Evolutionary conservation across 2,888 invertebrate species (phyloP).

Genomic region (Clivina fossor): DNA sequence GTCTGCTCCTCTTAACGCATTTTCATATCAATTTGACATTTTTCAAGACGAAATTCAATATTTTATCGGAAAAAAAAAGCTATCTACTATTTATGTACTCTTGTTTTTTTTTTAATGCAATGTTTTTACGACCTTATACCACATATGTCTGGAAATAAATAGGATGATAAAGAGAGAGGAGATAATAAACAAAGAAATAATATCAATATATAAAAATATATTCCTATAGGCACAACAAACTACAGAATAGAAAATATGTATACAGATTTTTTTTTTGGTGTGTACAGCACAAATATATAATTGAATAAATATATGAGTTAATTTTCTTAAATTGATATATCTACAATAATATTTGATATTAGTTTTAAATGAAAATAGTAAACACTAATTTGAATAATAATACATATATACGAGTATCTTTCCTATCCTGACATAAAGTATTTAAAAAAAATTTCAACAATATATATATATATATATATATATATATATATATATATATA

Average conservation of each 20-base stretch:
- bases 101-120: too few relatives aligned
- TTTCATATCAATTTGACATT: too few relatives aligned
- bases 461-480: too few relatives aligned
- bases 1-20: too few relatives aligned
- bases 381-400: neutral
- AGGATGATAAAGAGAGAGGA: too few relatives aligned
- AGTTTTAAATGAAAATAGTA: too few relatives aligned
- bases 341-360: neutral
- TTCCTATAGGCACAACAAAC: slow-evolving; percentile 23
- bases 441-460: slow-evolving; percentile 1
- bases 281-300: neutral
- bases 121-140: too few relatives aligned
- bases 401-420: neutral
- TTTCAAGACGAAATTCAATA: too few relatives aligned
- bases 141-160: too few relatives aligned
- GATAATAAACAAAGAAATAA: too few relatives aligned
- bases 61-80: too few relatives aligned
- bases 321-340: neutral
- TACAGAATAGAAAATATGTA: slow-evolving; percentile 5
- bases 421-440: neutral
- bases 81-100: too few relatives aligned
- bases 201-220: neutral
- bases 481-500: neutral
- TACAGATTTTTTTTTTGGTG: neutral
- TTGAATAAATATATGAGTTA: neutral